Percentiles rank a stretch among this genome's conserved stretches.
phyloP scores from a whole-genome alignment of 2,113 vertebrate genomes.

The Murina feae region DNA sequence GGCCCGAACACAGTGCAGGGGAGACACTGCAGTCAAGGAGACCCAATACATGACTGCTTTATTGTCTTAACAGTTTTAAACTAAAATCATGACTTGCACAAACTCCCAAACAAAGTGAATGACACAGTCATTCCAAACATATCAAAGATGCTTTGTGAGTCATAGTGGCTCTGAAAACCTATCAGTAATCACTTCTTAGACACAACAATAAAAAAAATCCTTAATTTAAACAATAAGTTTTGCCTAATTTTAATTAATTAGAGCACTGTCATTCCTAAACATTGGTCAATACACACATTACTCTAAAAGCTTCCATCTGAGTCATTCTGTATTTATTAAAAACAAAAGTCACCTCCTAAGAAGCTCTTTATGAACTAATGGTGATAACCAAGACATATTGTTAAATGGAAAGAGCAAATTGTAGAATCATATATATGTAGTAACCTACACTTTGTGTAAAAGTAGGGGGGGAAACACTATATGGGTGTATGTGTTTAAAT shows the following conservation, averaged over 20 bases:
- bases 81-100: slow-evolving; percentile 50
- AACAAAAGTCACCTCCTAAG: slow-evolving; percentile 10
- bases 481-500: background rate
- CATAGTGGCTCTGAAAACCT: slow-evolving; percentile 59
- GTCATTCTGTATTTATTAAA: slow-evolving; percentile 46
- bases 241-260: slow-evolving; percentile 57
- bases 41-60: background rate
- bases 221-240: slow-evolving; percentile 53
- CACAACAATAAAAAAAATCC: slow-evolving; percentile 48
- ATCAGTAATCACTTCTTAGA: slow-evolving; percentile 61
- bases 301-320: slow-evolving; percentile 42
- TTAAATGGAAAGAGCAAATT: slow-evolving; percentile 27
- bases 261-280: slow-evolving; percentile 47
- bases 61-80: slow-evolving; percentile 48
- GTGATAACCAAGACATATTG: background rate
- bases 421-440: background rate
- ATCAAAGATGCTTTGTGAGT: slow-evolving; percentile 59
- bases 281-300: slow-evolving; percentile 12
- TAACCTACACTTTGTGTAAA: slow-evolving; percentile 4
- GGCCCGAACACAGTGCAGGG: background rate
- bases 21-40: background rate
- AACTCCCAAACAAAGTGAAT: slow-evolving; percentile 60
- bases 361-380: slow-evolving; percentile 13
- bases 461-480: background rate
- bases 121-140: slow-evolving; percentile 58